Evolutionary conservation across 2,888 invertebrate species (phyloP).

Genomic region (Oegoconia quadripuncta): DNA sequence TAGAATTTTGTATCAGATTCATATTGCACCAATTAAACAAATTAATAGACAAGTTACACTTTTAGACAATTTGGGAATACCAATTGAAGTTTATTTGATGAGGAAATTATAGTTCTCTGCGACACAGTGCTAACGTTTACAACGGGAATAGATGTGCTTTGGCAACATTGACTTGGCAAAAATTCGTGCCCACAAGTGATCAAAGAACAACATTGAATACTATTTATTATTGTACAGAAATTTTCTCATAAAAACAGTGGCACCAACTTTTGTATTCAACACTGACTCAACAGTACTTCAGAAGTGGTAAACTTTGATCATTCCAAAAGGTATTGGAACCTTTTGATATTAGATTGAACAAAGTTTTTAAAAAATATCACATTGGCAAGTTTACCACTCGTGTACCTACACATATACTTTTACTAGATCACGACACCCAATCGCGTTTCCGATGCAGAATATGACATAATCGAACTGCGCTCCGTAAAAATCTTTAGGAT

Average conservation of each 20-base stretch:
- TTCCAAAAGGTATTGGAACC: too few species aligned
- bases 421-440: conserved; percentile 26
- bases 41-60: conserved; percentile 38
- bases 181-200: conserved; percentile 34
- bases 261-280: conserved; percentile 32
- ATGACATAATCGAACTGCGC: conserved; percentile 12
- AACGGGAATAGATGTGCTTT: conserved; percentile 49
- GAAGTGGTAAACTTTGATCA: conserved; percentile 3
- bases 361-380: background rate
- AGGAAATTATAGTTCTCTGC: conserved; percentile 36
- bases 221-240: conserved; percentile 3
- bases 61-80: conserved; percentile 68
- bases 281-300: conserved; percentile 29
- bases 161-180: conserved; percentile 47
- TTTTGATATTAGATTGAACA: too few species aligned
- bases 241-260: conserved; percentile 18
- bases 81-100: conserved; percentile 46
- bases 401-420: conserved; percentile 8
- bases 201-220: background rate
- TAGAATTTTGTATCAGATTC: conserved; percentile 74
- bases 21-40: conserved; percentile 60
- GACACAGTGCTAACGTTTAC: conserved; percentile 43
- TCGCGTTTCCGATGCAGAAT: conserved; percentile 20
- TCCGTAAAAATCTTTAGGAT: conserved; percentile 5
- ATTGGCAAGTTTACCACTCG: background rate